Evolutionary conservation across 2,888 invertebrate genomes (phyloP), one percentile per base, ranked within the genome.

Genomic region (Magallana nippona): DNA sequence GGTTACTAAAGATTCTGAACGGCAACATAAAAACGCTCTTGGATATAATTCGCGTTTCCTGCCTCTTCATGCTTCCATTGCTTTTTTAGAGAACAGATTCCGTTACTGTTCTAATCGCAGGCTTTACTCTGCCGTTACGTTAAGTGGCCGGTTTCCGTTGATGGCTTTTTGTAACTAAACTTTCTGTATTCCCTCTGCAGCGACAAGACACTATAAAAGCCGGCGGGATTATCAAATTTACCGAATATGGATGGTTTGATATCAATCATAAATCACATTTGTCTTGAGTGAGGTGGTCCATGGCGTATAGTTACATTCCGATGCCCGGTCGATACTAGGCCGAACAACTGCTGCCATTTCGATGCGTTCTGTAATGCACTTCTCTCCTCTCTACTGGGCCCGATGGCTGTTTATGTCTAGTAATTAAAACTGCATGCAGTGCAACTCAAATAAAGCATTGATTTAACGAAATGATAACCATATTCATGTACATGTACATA

Each of bases 241-340:
- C 71, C 71, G 71, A 71, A 22, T 71, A 71, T 71, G 71, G 71
- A 71, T 60, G 22, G 71, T 71, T 71, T 71, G 71, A 71, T 71
- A 71, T 71, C 71, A 71, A 71, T 22, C 71, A 71, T 71, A 71
- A 71, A 71, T 71, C 71, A 71, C 71, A 22, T 71, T 71, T 71
- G 71, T 71, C 71, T 71, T 71, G 11, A 71, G 22, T 32, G 11
- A 27, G 71, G 71, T 22, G 27, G 71, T 5, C 22, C 15, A 15
- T 27, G 22, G 71, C 5, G 71, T 13, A 27, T 22, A 22, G 22
- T 71, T 15, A 15, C 71, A 15, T 71, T 44, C 44, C 44, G 44
- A 44, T 44, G 15, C 13, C 71, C 15, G 71, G 32, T 71, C 71
- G 71, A 71, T 71, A 71, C 15, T 22, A 60, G 17, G 60, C 32